Percentiles rank a stretch among this genome's conserved stretches.
Evolutionary conservation across 2,797 vertebrate species (phyloP).

Genomic region (Danionella dracula): DNA sequence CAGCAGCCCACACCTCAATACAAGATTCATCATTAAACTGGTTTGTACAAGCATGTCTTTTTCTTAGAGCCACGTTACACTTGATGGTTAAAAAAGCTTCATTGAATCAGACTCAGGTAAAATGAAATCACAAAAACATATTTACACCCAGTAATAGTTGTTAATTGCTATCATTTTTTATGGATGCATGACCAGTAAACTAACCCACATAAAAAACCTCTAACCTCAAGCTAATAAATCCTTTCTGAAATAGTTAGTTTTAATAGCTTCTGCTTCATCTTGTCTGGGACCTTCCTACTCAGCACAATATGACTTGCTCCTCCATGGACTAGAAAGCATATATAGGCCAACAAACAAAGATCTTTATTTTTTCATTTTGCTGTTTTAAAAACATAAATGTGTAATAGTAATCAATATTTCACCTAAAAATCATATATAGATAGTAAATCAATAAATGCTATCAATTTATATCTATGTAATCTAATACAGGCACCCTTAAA

Average conservation of each 20-base stretch:
- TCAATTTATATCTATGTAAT: too few species aligned
- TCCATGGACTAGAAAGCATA: conserved; percentile 38
- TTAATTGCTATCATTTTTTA: not conserved
- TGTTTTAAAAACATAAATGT: not conserved
- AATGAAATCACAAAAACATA: not conserved
- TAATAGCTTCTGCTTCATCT: not conserved
- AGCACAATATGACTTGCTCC: conserved; percentile 36
- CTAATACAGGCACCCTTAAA: too few species aligned
- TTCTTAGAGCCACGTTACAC: too few species aligned
- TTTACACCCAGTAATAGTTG: conserved; percentile 3
- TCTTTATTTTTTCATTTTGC: too few species aligned
- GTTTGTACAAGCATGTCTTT: not conserved
- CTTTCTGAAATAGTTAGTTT: not conserved
- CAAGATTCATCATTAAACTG: not conserved
- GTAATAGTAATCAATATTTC: too few species aligned
- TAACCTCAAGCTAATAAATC: not conserved
- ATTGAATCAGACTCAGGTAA: not conserved
- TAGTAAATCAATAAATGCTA: too few species aligned
- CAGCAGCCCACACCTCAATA: not conserved
- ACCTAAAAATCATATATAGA: too few species aligned
- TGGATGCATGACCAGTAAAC: not conserved
- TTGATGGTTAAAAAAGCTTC: not conserved
- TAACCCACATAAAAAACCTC: not conserved
- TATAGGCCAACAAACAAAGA: not conserved
- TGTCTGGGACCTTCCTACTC: not conserved